A percentile compares a stretch with the other conserved stretches of the same genome.
phyloP scores from a whole-genome alignment of 1,140 invertebrate genomes.

The Drosophila yakuba region DNA sequence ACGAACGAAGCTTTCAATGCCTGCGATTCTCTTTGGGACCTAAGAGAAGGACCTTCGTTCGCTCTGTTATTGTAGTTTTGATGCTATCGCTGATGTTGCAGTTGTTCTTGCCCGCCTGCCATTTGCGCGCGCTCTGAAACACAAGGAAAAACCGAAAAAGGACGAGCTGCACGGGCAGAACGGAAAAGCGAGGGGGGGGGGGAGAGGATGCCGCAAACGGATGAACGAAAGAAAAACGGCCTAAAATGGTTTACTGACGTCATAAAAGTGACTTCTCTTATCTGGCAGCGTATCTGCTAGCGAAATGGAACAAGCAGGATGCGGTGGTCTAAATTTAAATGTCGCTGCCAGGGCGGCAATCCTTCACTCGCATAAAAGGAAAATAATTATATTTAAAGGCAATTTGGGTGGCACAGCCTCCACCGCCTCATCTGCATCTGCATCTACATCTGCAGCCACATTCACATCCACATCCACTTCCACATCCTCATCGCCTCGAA shows the following conservation, averaged over 20 bases:
- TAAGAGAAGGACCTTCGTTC: constrained; percentile 40
- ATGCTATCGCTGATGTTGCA: constrained; percentile 31
- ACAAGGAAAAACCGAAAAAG: constrained; percentile 10
- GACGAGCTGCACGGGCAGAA: neutral
- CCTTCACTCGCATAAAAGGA: constrained; percentile 66
- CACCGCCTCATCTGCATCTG: constrained; percentile 41
- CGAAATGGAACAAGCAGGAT: constrained; percentile 61
- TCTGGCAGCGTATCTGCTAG: constrained; percentile 74
- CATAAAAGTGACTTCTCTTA: constrained; percentile 82
- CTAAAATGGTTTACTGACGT: constrained; percentile 81
- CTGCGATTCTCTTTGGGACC: constrained; percentile 26
- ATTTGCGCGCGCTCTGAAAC: constrained; percentile 68
- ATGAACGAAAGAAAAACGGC: constrained; percentile 49
- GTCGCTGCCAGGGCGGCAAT: constrained; percentile 64
- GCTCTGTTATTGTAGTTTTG: constrained; percentile 69
- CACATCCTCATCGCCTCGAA: constrained; percentile 12
- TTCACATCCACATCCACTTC: constrained; percentile 2
- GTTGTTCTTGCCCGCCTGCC: constrained; percentile 35
- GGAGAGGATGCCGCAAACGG: neutral
- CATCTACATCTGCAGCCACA: neutral
- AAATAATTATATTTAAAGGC: constrained; percentile 84
- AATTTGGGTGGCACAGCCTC: constrained; percentile 70
- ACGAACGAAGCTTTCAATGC: constrained; percentile 12
- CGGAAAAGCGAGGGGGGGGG: neutral
- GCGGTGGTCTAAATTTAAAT: constrained; percentile 74